A percentile compares a stretch with the other conserved stretches of the same genome.
phyloP scores from a whole-genome alignment of 2,113 vertebrate species.

The Emydura subglobosa region DNA sequence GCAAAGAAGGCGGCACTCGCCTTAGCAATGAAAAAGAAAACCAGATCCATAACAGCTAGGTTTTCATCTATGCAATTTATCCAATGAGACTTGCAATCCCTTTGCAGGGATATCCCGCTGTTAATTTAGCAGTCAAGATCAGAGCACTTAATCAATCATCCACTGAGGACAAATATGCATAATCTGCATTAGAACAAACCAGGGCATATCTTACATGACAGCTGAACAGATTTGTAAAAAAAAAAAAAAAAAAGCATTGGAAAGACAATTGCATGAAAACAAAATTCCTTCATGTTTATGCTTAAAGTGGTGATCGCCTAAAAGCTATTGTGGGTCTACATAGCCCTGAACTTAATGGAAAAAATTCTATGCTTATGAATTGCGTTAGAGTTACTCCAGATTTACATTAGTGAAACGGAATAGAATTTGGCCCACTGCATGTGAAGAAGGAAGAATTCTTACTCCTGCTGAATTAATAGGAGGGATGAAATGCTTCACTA shows the following conservation, averaged over 20 bases:
- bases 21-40: conserved; percentile 62
- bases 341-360: background rate
- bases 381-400: background rate
- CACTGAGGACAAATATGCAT: conserved; percentile 68
- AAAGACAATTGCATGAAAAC: conserved; percentile 53
- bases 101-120: conserved; percentile 69
- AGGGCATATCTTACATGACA: conserved; percentile 71
- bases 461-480: background rate
- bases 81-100: conserved; percentile 57
- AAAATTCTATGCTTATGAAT: background rate
- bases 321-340: conserved; percentile 6
- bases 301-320: conserved; percentile 44
- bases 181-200: conserved; percentile 73
- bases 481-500: background rate
- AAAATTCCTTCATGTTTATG: conserved; percentile 55
- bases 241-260: conserved; percentile 41
- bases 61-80: conserved; percentile 60
- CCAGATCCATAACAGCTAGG: conserved; percentile 62
- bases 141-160: conserved; percentile 78
- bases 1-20: conserved; percentile 59
- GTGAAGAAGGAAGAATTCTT: conserved; percentile 14
- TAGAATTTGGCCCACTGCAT: background rate
- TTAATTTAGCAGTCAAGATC: conserved; percentile 74
- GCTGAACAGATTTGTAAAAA: conserved; percentile 64
- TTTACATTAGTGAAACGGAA: conserved; percentile 14